Percentiles rank a stretch among this genome's conserved stretches.
These are phyloP conservation scores for Podargus strigoides DNA, from an alignment of 2,797 vertebrate species.

Conservation along the genomic window DNA sequence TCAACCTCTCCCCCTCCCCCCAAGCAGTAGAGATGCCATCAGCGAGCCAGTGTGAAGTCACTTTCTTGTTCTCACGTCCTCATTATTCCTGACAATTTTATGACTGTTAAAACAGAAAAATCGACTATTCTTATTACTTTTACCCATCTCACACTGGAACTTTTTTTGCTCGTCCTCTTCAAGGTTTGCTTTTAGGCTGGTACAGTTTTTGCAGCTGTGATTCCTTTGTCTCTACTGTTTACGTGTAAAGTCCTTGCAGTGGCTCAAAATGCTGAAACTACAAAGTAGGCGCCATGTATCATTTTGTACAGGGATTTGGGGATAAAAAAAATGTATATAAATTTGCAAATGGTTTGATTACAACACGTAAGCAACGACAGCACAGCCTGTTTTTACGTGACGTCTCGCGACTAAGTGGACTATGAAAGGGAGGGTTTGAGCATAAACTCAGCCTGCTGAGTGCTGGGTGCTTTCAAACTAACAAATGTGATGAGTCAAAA, in stretches of 20 bases:
- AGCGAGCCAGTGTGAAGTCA: slow-evolving; percentile 14
- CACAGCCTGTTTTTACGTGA: slow-evolving; percentile 69
- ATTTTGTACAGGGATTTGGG: slow-evolving; percentile 44
- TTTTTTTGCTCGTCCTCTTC: slow-evolving; percentile 65
- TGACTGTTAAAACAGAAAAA: neutral
- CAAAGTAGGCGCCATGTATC: slow-evolving; percentile 74
- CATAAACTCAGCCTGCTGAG: slow-evolving; percentile 66
- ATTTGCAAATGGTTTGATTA: slow-evolving; percentile 67
- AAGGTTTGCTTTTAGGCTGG: slow-evolving; percentile 67
- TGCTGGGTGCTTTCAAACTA: slow-evolving; percentile 53
- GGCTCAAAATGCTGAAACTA: slow-evolving; percentile 80
- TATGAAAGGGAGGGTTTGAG: slow-evolving; percentile 64
- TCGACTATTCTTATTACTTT: neutral
- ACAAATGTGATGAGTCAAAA: slow-evolving; percentile 61
- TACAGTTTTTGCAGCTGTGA: slow-evolving; percentile 54
- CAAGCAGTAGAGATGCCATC: neutral
- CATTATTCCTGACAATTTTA: neutral
- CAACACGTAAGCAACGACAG: slow-evolving; percentile 75
- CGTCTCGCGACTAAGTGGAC: slow-evolving; percentile 67
- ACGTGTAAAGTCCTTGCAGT: slow-evolving; percentile 75
- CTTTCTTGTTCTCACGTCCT: neutral
- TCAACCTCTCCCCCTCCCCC: neutral
- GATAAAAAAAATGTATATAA: slow-evolving; percentile 50
- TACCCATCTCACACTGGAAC: slow-evolving; percentile 63
- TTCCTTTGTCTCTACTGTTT: slow-evolving; percentile 71